A percentile compares a stretch with the other conserved stretches of the same genome.
These are phyloP conservation scores for Apaloderma vittatum DNA, from an alignment of 2,113 vertebrate species.

Conservation along the genomic window DNA sequence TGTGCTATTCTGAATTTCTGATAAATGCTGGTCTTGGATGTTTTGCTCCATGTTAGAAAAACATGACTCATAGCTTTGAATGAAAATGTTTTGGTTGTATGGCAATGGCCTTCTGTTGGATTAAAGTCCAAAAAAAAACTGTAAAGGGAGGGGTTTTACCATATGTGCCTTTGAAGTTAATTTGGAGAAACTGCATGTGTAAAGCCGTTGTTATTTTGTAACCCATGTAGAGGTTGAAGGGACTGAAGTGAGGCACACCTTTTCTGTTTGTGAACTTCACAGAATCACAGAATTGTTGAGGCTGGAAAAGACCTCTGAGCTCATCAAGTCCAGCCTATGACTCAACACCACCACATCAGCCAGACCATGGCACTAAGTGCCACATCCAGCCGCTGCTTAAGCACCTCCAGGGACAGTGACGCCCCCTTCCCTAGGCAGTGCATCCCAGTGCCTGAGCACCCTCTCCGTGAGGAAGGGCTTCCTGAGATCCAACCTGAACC, in stretches of 20 bases:
- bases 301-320: too few species aligned
- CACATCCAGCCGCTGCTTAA: too few species aligned
- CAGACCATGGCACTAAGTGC: too few species aligned
- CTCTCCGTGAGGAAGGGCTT: too few species aligned
- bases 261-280: background rate
- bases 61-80: background rate
- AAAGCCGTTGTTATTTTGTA: background rate
- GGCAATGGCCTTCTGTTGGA: background rate
- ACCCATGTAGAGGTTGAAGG: background rate
- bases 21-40: background rate
- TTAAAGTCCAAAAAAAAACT: background rate
- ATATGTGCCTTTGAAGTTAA: background rate
- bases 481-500: too few species aligned
- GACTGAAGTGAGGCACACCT: background rate
- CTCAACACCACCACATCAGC: too few species aligned
- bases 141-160: background rate
- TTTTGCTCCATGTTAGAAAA: background rate
- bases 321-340: too few species aligned
- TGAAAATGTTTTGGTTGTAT: background rate
- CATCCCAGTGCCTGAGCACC: too few species aligned
- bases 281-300: too few species aligned
- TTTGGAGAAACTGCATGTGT: background rate
- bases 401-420: too few species aligned
- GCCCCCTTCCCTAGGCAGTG: too few species aligned
- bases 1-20: background rate